These are phyloP conservation scores for Agapornis canus DNA, from an alignment of 2,797 vertebrate species.

Conservation along the genomic window DNA sequence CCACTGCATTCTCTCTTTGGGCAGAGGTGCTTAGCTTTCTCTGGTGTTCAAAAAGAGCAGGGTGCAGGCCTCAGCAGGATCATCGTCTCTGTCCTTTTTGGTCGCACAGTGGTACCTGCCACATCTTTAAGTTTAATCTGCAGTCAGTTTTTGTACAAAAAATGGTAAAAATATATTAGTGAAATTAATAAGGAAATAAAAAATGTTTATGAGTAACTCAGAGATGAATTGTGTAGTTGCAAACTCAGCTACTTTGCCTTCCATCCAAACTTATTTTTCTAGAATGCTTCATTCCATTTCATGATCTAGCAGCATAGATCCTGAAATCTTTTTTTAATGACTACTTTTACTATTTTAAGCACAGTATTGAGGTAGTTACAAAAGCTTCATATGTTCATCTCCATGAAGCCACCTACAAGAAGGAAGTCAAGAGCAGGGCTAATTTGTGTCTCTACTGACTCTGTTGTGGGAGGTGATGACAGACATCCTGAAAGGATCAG, in stretches of 20 bases:
- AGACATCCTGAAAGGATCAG: slow-evolving; percentile 1
- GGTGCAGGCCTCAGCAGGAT: not conserved
- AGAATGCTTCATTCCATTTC: slow-evolving; percentile 67
- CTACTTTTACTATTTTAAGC: slow-evolving; percentile 56
- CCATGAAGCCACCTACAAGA: slow-evolving; percentile 16
- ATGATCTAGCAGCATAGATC: slow-evolving; percentile 47
- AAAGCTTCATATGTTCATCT: slow-evolving; percentile 30
- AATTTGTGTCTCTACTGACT: slow-evolving; percentile 8
- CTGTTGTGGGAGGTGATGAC: slow-evolving; percentile 8
- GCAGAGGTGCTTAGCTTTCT: slow-evolving; percentile 2
- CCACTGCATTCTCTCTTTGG: slow-evolving; percentile 12
- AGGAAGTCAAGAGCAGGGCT: not conserved
- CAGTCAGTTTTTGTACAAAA: slow-evolving; percentile 57
- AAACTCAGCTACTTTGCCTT: slow-evolving; percentile 38
- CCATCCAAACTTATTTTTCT: slow-evolving; percentile 49
- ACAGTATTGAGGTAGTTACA: slow-evolving; percentile 56
- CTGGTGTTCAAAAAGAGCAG: not conserved
- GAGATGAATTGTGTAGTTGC: slow-evolving; percentile 47
- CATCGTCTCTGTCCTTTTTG: slow-evolving; percentile 10
- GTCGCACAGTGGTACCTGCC: slow-evolving; percentile 5
- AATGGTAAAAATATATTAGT: slow-evolving; percentile 45
- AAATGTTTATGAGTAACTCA: slow-evolving; percentile 48
- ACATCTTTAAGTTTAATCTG: not conserved
- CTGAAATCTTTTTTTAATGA: slow-evolving; percentile 52
- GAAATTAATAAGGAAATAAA: slow-evolving; percentile 51